Evolutionary conservation across 2,888 invertebrate genomes (phyloP).

Genomic region (Dysmachus trigonus): DNA sequence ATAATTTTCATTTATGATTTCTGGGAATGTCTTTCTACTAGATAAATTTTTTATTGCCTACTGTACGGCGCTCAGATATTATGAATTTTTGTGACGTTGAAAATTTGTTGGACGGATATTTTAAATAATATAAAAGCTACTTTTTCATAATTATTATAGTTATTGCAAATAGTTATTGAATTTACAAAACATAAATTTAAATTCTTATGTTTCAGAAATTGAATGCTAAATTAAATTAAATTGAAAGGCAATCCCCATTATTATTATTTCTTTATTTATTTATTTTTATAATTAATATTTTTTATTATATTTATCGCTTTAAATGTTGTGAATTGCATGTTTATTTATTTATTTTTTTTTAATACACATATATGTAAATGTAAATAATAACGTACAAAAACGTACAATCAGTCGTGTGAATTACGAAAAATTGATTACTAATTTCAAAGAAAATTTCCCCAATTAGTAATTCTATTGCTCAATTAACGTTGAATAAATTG

Average conservation of each 20-base stretch:
- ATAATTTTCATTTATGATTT: background rate
- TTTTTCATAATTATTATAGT: no score
- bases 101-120: no score
- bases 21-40: background rate
- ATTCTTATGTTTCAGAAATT: no score
- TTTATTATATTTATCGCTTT: slow-evolving; percentile 4
- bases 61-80: no score
- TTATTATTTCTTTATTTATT: background rate
- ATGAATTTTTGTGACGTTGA: no score
- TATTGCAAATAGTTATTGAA: no score
- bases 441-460: background rate
- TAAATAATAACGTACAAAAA: background rate
- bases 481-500: no score
- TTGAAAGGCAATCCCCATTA: background rate
- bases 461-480: background rate
- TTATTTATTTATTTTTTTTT: no score
- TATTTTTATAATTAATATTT: background rate
- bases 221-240: no score
- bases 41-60: no score
- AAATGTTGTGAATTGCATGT: background rate
- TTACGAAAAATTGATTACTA: background rate
- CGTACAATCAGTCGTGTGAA: background rate
- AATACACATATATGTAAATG: background rate
- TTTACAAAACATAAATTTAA: no score
- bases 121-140: no score